Percentiles rank a stretch among this genome's conserved stretches.
Conservation (phyloP, 2,888 invertebrate species). For the Oligia latruncula region DNA sequence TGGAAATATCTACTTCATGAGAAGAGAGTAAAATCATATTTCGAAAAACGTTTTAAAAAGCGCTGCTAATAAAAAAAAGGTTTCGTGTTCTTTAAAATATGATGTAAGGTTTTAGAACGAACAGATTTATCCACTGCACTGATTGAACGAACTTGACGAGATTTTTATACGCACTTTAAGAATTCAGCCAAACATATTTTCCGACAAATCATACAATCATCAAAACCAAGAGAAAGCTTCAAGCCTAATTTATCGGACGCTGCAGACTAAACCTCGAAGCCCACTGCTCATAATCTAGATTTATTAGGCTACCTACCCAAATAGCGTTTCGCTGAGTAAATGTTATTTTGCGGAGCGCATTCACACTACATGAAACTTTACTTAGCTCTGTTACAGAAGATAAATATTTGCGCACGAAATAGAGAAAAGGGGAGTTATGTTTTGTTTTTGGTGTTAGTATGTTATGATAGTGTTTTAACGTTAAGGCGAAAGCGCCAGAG, state of each 20-base stretch:
- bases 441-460: slow-evolving; percentile 5
- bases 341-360: slow-evolving; percentile 47
- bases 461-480: not conserved
- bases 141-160: too few species aligned
- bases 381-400: slow-evolving; percentile 52
- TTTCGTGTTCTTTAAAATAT: not conserved
- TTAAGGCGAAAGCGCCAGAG: too few species aligned
- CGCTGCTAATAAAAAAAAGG: not conserved
- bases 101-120: too few species aligned
- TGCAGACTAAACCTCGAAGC: slow-evolving; percentile 10
- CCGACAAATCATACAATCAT: not conserved
- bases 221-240: slow-evolving; percentile 1
- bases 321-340: slow-evolving; percentile 41
- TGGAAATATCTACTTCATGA: too few species aligned
- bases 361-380: slow-evolving; percentile 58
- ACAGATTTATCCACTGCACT: too few species aligned
- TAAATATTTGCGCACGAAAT: slow-evolving; percentile 43
- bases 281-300: slow-evolving; percentile 31
- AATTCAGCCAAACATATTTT: not conserved
- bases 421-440: not conserved
- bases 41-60: too few species aligned
- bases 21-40: too few species aligned
- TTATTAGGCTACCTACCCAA: slow-evolving; percentile 53
- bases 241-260: slow-evolving; percentile 21
- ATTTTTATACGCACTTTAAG: not conserved